Evolutionary conservation across 2,797 vertebrate species (phyloP), one percentile per base, ranked within the genome.

Genomic region (Platalea minor): DNA sequence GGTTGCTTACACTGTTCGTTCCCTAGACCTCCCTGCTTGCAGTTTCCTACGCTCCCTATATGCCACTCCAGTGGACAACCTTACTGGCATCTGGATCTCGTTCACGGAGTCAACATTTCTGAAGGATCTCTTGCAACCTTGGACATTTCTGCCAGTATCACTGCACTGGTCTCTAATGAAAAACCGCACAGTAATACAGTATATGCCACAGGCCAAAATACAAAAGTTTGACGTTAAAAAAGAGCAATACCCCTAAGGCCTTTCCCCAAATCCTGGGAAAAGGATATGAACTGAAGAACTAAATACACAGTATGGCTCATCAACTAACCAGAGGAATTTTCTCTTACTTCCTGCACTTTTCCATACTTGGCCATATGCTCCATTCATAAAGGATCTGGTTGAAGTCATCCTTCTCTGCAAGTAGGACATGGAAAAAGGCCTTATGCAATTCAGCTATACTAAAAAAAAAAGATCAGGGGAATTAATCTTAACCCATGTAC

Each of bases 361-460:
- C 85, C 85, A 88, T 19, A 50, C 64, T 77, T 70, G n/a, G 79
- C 85, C 69, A 68, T 20, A 46, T 23, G 39, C 79, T 82, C 70
- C 77, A 87, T 92, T 84, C 90, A 86, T 59, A 82, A 56, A 79
- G 33, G n/a, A 28, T 10, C 9, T 33, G 33, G 46, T 4, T 90
- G 83, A 93, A 96, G 60, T 84, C 88, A 82, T 69, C 72, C 70
- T 74, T 70, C 37, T n/a, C 87, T 82, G 46, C 61, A 93, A 94
- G 75, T 14, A 87, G 91, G 86, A 63, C 75, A 29, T 13, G 46
- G 37, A 56, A 79, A 93, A 94, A 85, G 39, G 37, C 21, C 80
- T 92, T 94, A 89, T 29, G 75, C 81, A 93, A 89, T 80, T 83
- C 90, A 85, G 57, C 5, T 76, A 7, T 11, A 11, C 83, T 70